Evolutionary conservation across 2,113 vertebrate genomes (phyloP).

Genomic region (Paracanthobrama guichenoti): DNA sequence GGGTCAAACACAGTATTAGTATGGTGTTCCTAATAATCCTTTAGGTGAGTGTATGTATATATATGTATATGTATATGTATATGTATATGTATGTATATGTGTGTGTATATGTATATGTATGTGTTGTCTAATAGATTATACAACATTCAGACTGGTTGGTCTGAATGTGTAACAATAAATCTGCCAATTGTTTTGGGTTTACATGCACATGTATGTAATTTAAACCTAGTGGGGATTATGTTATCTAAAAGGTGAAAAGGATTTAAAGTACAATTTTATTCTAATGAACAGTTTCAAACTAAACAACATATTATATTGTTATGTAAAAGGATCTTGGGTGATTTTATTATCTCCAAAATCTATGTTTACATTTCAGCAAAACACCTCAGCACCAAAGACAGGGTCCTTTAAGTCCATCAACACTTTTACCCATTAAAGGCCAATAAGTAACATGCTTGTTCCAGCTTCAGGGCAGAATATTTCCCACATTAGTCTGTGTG

Average conservation of each 20-base stretch:
- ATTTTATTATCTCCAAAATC: background rate
- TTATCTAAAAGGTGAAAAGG: background rate
- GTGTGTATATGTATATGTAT: too few relatives aligned
- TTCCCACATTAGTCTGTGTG: constrained; percentile 53
- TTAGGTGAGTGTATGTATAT: too few relatives aligned
- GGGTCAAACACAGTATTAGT: too few relatives aligned
- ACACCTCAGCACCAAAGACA: background rate
- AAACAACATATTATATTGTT: background rate
- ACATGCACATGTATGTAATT: background rate
- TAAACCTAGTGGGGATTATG: background rate
- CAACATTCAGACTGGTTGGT: too few relatives aligned
- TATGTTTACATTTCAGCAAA: background rate
- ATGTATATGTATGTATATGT: too few relatives aligned
- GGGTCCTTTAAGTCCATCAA: background rate
- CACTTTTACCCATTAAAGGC: constrained; percentile 45
- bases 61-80: too few relatives aligned
- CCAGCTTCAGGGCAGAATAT: constrained; percentile 28
- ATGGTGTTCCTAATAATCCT: too few relatives aligned
- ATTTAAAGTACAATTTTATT: background rate
- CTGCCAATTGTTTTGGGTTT: background rate
- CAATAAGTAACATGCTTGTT: constrained; percentile 29
- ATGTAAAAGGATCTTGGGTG: background rate
- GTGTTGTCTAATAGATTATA: too few relatives aligned
- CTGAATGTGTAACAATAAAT: too few relatives aligned
- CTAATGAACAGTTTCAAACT: background rate